Evolutionary conservation across 2,797 vertebrate genomes (phyloP).

Genomic region (Pseudochaenichthys georgianus): DNA sequence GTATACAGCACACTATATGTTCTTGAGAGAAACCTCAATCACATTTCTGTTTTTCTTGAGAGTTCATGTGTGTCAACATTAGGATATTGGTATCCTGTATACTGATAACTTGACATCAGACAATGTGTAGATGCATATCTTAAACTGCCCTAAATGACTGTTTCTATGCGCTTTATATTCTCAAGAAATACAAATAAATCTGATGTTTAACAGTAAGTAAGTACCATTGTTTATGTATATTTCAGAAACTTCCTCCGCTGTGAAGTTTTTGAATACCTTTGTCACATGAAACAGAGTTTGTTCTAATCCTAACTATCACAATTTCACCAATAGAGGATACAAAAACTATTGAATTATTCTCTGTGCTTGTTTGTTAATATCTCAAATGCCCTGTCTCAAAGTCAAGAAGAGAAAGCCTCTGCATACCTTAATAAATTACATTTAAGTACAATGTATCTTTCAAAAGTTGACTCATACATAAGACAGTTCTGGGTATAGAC

Average conservation of each 20-base stretch:
- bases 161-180: neutral
- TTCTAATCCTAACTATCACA: neutral
- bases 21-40: too few relatives aligned
- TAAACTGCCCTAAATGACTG: neutral
- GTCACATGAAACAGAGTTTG: neutral
- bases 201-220: neutral
- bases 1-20: too few relatives aligned
- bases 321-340: neutral
- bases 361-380: slow-evolving; percentile 5
- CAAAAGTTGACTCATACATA: slow-evolving; percentile 15
- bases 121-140: neutral
- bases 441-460: slow-evolving; percentile 42
- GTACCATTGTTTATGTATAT: neutral
- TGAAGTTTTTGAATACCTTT: neutral
- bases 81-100: neutral
- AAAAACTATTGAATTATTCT: neutral
- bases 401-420: neutral
- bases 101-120: neutral
- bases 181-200: neutral
- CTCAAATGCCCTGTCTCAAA: neutral
- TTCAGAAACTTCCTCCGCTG: neutral
- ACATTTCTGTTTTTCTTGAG: too few relatives aligned
- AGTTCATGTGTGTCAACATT: neutral
- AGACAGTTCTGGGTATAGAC: slow-evolving; percentile 12
- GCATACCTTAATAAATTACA: slow-evolving; percentile 20